Evolutionary conservation across 2,888 invertebrate genomes (phyloP), one percentile per base, ranked within the genome.

Genomic region (Ophraella communa): DNA sequence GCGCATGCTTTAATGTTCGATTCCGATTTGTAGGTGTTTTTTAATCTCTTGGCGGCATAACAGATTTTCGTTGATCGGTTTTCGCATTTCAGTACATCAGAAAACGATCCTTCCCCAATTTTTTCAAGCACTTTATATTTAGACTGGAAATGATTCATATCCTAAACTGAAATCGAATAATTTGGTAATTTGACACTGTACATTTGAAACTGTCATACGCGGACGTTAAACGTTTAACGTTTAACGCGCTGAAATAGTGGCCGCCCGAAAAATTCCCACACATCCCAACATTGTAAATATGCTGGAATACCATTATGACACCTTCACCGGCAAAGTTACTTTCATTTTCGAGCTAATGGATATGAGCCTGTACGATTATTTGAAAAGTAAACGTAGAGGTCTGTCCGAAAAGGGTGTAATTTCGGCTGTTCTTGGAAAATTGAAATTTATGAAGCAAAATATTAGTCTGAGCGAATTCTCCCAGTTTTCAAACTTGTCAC

Each of bases 51-150:
- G 51, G 88, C 89, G 5, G 90, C 90, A 77, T 85, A 87, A 54
- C 82, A 80, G 27, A 79, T 75, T 57, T 87, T 87, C 65, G 85
- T 86, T 70, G 80, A 78, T 65, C 84, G 82, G 70, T 88, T 83
- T 77, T 87, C 85, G 77, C 88, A 88, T 85, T 88, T 89, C 66
- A 89, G 78, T 24, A 90, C 90, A 76, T 89, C 88, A 1, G 89
- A 88, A 82, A 89, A 90, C 23, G 89, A 88, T 11, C 89, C 90
- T 80, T 89, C 89, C 20, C 90, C 89, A 76, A 89, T 88, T 83
- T 89, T 87, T 64, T 86, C 83, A 65, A 89, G 76, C 68, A 89
- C 82, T 78, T 85, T 84, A 79, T 89, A 90, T 79, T 87, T 71
- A 64, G 71, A 66, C 21, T 68, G 66, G 61, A 71, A 69, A 60